Base-by-base conservation (phyloP, 2,113 vertebrate species). In the Pituophis catenifer region DNA sequence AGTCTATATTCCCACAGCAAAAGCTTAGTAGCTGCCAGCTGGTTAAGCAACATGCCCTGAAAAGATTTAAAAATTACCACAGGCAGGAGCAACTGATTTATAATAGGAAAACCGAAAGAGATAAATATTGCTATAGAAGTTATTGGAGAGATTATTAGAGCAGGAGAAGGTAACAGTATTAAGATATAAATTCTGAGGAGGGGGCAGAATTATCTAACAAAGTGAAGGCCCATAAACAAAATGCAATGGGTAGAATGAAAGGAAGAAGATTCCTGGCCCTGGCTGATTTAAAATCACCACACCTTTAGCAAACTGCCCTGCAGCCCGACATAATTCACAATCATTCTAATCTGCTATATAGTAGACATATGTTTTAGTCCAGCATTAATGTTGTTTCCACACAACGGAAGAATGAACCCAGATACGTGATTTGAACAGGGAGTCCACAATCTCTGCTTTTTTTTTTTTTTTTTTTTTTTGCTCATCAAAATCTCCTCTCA, bases 61-160 rank as follows among this genome's bases (percentile, higher is more conserved):
- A 95, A 93, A 54, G 81, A 33, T 94, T 70, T 48, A 89, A 88
- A 94, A 91, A 92, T 15, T 53, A 59, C 90, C 86, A 54, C 13
- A 92, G 33, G 89, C 19, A 94, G 81, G 94, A 95, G 86, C 89
- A 86, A 87, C 26, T 93, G 88, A 94, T 96, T 91, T 94, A 75
- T 86, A 54, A 93, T 52, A n/a, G 93, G 91, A 44, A 91, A 50
- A 94, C 94, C 89, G 91, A 94, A 95, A 89, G 8, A 95, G 44
- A 89, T 93, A 91, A 95, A 93, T 55, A 94, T 88, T 52, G 58
- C 86, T 89, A 86, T 93, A 24, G 89, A 89, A 53, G 50, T 93
- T 87, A 94, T 52, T 89, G 91, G 93, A 95, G 92, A 5, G 93
- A 91, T 57, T 33, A 54, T 88, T 81, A 95, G 44, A 89, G 75